Evolutionary conservation across 1,140 invertebrate species (phyloP), one percentile per base, ranked within the genome.

Genomic region (Panagrolaimus sp.): DNA sequence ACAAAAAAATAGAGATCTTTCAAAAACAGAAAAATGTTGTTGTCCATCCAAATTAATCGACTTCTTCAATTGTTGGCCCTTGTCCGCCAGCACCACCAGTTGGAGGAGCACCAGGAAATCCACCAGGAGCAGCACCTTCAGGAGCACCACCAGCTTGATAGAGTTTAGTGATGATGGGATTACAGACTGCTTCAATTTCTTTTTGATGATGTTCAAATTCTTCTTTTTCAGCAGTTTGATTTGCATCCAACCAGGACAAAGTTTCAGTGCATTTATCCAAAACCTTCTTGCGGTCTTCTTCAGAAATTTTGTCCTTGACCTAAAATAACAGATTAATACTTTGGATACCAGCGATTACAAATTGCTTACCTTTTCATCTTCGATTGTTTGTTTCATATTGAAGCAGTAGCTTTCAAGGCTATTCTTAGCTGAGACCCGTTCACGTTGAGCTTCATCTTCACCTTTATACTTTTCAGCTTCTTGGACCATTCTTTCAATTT

Each of bases 401-500:
- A 94, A 96, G 85, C 91, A 92, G 85, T 96, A 96, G 47, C 91
- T 92, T 83, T 96, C 94, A 1, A 96, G 86, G n/a, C 87, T 87
- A 81, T 96, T 95, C 87, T 94, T 94, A 71, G 90, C 89, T 68
- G 89, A 87, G 65, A 94, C 88, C 52, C 87, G 85, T 73, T 89
- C 89, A 84, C 90, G 92, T 74, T 94, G 88, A 80, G 92, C 91
- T 32, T 94, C 91, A 84, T 96, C 94, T 79, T 94, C 91, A 21
- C 84, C 84, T 69, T 86, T 89, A 75, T 90, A 89, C 87, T 92
- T 94, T 81, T 91, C 92, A 17, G 94, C 94, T 75, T 98, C 94
- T 70, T 93, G 91, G 46, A 98, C 92, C 94, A 98, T 97, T 52
- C 91, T 87, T 83, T 97, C 93, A 79, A 97, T 97, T 75, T 97